Conservation (phyloP, 1,140 invertebrate genomes). For the Polypedilum vanderplanki region DNA sequence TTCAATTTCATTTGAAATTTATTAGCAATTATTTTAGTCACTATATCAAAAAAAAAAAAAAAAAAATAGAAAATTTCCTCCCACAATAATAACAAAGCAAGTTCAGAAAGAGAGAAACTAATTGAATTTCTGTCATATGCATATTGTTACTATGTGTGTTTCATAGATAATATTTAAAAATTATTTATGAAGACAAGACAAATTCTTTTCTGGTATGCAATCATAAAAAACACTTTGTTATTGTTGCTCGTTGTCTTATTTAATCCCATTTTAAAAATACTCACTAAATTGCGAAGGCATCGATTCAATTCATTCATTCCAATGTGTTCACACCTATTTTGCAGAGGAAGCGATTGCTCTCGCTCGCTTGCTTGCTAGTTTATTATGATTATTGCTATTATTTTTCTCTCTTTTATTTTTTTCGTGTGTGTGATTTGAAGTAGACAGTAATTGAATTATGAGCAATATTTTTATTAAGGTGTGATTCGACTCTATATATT, state of each 20-base stretch:
- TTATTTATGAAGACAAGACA: constrained; percentile 21
- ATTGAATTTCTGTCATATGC: constrained; percentile 17
- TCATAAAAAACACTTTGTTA: constrained; percentile 22
- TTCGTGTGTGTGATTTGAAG: not conserved
- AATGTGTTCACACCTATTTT: constrained; percentile 23
- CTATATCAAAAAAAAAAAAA: not conserved
- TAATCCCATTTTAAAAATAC: not conserved
- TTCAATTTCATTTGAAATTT: not conserved
- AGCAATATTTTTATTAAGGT: constrained; percentile 5
- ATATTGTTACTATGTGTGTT: not conserved
- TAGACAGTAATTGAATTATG: constrained; percentile 27
- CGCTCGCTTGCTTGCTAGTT: not conserved
- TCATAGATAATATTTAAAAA: not conserved
- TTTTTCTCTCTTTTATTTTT: not conserved
- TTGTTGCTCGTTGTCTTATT: not conserved
- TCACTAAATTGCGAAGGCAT: constrained; percentile 23
- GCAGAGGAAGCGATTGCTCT: not conserved
- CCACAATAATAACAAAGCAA: not conserved
- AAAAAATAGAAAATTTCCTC: too few relatives aligned
- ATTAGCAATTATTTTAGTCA: not conserved
- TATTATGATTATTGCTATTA: not conserved
- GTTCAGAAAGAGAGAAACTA: not conserved
- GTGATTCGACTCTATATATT: not conserved
- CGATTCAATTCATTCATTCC: not conserved
- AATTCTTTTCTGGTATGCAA: constrained; percentile 25